Evolutionary conservation across 1,140 invertebrate genomes (phyloP), one percentile per base, ranked within the genome.

Genomic region (Tetraneura akinire): DNA sequence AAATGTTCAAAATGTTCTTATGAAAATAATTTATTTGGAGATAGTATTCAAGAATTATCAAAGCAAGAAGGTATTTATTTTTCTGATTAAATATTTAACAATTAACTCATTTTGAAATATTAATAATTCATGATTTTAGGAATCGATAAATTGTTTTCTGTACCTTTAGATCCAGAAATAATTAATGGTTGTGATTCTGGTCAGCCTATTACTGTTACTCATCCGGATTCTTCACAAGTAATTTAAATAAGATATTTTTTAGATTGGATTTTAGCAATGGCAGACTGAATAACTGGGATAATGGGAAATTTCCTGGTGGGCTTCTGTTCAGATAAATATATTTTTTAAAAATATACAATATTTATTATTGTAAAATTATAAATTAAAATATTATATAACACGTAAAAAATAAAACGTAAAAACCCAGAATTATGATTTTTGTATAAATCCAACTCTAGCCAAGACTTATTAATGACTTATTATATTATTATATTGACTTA

Each of bases 91-190:
- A n/a, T n/a, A n/a, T n/a, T n/a, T n/a, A n/a, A n/a, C n/a, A n/a
- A n/a, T n/a, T 42, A 70, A 16, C 60, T 11, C 47, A n/a, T 45
- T 29, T 57, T 81, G 80, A 26, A 47, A 64, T 29, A 21, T 29
- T 49, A 18, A 88, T 37, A n/a, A n/a, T 37, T 37, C 3, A 37
- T 8, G 3, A 8, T 85, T 85, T 42, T 82, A 89, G 88, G 86
- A 66, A 84, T 89, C 8, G 84, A 88, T 70, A 85, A 92, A 32
- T 87, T 94, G n/a, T 88, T 89, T 81, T 91, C 91, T 84, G 89
- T 97, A 81, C 94, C 94, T 70, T 86, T 96, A 2, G 88, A 94
- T 81, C 85, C 89, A 11, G 86, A 87, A 66, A 92, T 96, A 83
- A 89, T 90, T 8, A 87, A 91, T 82, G 89, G 90, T 81, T 90